These are phyloP conservation scores for Drosophila borborema DNA, from an alignment of 2,888 invertebrate genomes.

Conservation along the genomic window DNA sequence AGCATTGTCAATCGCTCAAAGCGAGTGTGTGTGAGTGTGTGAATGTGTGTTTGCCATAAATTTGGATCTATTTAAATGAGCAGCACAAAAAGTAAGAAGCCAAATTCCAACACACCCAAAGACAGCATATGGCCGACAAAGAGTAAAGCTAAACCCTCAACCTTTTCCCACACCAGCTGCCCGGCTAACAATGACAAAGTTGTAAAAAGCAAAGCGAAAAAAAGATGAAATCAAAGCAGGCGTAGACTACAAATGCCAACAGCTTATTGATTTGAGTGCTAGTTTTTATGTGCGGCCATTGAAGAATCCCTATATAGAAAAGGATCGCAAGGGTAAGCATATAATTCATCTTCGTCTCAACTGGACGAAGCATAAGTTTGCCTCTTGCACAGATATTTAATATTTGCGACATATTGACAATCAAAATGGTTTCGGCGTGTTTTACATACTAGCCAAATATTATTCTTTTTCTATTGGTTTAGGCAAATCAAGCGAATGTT, in stretches of 20 bases:
- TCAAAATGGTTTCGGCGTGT: not conserved
- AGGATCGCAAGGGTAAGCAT: slow-evolving; percentile 27
- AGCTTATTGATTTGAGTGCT: slow-evolving; percentile 58
- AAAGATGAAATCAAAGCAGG: slow-evolving; percentile 11
- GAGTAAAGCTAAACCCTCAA: slow-evolving; percentile 27
- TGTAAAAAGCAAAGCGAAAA: slow-evolving; percentile 27
- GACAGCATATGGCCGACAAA: slow-evolving; percentile 61
- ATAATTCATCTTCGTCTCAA: slow-evolving; percentile 33
- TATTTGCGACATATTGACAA: slow-evolving; percentile 7
- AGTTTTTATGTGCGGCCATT: slow-evolving; percentile 35
- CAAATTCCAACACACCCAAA: slow-evolving; percentile 5
- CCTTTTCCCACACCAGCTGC: not conserved
- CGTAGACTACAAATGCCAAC: slow-evolving; percentile 26
- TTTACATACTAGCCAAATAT: not conserved
- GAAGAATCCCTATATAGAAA: slow-evolving; percentile 8
- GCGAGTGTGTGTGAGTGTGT: slow-evolving; percentile 21
- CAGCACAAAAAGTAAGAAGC: slow-evolving; percentile 34
- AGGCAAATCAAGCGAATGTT: not conserved
- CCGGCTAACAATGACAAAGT: slow-evolving; percentile 27
- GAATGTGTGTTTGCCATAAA: slow-evolving; percentile 51
- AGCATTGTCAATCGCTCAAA: slow-evolving; percentile 62
- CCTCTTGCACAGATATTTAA: slow-evolving; percentile 9
- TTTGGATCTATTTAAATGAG: slow-evolving; percentile 74
- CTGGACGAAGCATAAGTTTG: slow-evolving; percentile 9
- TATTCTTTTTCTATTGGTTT: slow-evolving; percentile 1